These are phyloP conservation scores for Lepidocyrtoides sp. DNA, from an alignment of 2,888 invertebrate genomes.

Conservation along the genomic window DNA sequence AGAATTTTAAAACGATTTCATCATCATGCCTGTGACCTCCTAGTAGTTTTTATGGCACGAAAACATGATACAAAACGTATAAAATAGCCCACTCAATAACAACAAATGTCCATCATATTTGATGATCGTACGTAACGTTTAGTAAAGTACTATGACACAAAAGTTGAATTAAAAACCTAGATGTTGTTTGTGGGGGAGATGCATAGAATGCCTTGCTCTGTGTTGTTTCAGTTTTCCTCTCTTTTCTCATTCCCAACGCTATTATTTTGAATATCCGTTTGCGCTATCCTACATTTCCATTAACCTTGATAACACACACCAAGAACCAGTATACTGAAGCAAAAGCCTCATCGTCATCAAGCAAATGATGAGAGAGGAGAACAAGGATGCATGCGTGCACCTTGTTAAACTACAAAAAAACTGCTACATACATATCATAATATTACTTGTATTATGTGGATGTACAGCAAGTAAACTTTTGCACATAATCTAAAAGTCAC, in stretches of 20 bases:
- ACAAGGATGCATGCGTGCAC: constrained; percentile 52
- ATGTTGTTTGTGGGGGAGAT: constrained; percentile 13
- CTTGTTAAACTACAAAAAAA: constrained; percentile 24
- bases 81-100: constrained; percentile 18
- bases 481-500: no score
- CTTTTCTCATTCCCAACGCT: constrained; percentile 72
- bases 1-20: neutral
- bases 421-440: neutral
- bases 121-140: neutral
- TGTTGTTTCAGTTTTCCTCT: constrained; percentile 62
- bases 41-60: neutral
- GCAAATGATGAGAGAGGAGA: constrained; percentile 3
- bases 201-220: constrained; percentile 1
- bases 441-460: neutral
- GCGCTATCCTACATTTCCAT: constrained; percentile 67
- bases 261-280: constrained; percentile 74
- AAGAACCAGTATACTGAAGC: constrained; percentile 14
- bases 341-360: neutral
- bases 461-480: no score
- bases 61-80: no score
- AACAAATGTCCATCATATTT: neutral
- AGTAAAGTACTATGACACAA: neutral
- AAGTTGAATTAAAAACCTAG: neutral
- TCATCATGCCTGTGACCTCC: neutral
- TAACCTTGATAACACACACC: constrained; percentile 64